A percentile compares a stretch with the other conserved stretches of the same genome.
Conservation (phyloP, 2,888 invertebrate species). For the Agriopis aurantiaria region DNA sequence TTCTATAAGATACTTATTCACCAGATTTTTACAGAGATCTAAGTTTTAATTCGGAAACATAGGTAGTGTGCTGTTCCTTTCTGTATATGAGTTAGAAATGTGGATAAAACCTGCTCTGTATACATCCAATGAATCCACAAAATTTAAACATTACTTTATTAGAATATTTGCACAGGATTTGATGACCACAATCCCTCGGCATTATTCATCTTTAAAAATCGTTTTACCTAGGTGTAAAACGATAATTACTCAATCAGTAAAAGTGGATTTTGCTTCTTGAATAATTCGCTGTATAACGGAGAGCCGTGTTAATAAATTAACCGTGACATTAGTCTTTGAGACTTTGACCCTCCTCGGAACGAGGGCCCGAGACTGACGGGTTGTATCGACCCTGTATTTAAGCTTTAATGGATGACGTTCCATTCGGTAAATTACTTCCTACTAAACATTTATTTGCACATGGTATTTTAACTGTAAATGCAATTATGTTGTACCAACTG, state of each 20-base stretch:
- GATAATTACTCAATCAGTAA: constrained; percentile 53
- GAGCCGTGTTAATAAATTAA: constrained; percentile 66
- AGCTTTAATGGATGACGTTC: constrained; percentile 38
- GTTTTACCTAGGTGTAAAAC: constrained; percentile 21
- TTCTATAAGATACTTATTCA: no score
- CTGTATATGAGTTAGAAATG: neutral
- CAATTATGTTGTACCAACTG: neutral
- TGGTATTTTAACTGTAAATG: constrained; percentile 15
- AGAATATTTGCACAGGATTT: neutral
- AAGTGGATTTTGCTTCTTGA: constrained; percentile 53
- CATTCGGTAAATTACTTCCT: constrained; percentile 34
- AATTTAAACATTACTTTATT: neutral
- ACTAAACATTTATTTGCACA: constrained; percentile 27
- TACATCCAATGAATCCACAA: neutral
- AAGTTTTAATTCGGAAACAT: no score
- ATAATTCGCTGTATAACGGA: constrained; percentile 55
- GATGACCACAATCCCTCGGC: neutral
- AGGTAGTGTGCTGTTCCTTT: neutral
- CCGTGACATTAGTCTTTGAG: constrained; percentile 64
- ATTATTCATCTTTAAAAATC: constrained; percentile 5
- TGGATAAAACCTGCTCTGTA: neutral
- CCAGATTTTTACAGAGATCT: no score
- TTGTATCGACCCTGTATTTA: constrained; percentile 51
- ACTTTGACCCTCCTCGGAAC: constrained; percentile 65
- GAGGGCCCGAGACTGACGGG: constrained; percentile 59